A percentile compares a stretch with the other conserved stretches of the same genome.
phyloP scores from a whole-genome alignment of 2,797 vertebrate species.

The Crypturellus tataupa region DNA sequence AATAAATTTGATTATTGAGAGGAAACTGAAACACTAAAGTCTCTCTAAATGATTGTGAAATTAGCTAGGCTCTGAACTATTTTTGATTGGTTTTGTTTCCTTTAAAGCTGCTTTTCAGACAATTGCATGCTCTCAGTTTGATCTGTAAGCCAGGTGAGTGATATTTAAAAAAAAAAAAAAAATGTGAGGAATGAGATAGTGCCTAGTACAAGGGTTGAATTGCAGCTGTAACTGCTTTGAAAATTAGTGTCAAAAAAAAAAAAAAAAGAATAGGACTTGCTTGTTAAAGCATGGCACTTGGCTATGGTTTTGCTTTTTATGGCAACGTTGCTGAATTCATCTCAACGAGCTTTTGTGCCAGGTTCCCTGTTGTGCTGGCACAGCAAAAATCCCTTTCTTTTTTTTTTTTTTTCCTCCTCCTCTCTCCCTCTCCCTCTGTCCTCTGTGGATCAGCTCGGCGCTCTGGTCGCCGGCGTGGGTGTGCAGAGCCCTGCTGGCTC shows the following conservation, averaged over 20 bases:
- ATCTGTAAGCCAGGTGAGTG: background rate
- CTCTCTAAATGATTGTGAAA: background rate
- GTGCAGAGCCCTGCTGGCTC: background rate
- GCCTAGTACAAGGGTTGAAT: background rate
- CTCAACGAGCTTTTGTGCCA: background rate
- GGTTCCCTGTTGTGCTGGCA: background rate
- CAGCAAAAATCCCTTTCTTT: background rate
- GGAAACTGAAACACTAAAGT: background rate
- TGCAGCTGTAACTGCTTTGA: background rate
- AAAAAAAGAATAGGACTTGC: background rate
- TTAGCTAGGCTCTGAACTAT: background rate
- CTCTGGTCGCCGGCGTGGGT: background rate
- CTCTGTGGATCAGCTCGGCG: background rate
- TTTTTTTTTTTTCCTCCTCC: no score
- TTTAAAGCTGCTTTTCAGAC: background rate
- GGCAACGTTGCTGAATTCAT: background rate
- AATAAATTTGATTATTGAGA: background rate
- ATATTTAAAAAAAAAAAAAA: background rate
- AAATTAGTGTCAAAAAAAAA: background rate
- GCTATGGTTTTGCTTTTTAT: slow-evolving; percentile 19
- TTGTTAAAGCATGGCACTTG: background rate
- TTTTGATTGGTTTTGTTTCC: background rate
- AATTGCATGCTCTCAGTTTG: background rate
- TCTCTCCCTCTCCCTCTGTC: no score
- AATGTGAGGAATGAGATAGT: background rate